Conservation (phyloP, 2,888 invertebrate genomes). For the Trachelus tabidus region DNA sequence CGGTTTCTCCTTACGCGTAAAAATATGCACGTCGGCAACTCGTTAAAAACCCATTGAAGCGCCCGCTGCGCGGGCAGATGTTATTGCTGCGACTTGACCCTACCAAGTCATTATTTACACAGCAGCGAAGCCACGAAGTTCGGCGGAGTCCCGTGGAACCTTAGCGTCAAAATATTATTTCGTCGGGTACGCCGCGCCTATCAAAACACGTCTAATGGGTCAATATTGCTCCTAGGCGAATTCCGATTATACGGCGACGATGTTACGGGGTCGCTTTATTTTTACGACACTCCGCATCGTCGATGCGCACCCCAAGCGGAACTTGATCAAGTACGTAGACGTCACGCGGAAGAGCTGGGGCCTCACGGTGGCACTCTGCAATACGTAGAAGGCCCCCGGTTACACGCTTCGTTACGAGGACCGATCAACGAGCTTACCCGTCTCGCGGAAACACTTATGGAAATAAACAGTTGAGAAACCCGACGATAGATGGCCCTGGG, state of each 20-base stretch:
- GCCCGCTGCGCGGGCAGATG: conserved; percentile 13
- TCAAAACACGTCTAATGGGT: conserved; percentile 40
- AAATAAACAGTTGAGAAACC: background rate
- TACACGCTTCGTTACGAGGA: background rate
- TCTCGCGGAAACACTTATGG: background rate
- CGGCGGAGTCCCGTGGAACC: background rate
- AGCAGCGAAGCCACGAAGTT: conserved; percentile 11
- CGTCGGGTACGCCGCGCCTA: conserved; percentile 21
- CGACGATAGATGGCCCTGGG: background rate
- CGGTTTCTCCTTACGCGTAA: background rate
- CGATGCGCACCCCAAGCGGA: background rate
- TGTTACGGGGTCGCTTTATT: background rate
- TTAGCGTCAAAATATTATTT: conserved; percentile 40
- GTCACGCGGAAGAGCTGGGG: background rate
- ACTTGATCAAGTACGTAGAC: background rate
- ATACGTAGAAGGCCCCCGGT: background rate
- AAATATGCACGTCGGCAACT: background rate
- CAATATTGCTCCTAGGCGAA: conserved; percentile 4
- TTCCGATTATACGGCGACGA: background rate
- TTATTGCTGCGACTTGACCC: conserved; percentile 30
- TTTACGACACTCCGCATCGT: background rate
- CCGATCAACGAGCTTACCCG: background rate
- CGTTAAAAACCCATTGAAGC: background rate
- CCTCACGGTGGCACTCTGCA: background rate
- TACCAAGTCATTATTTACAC: conserved; percentile 33